phyloP scores from a whole-genome alignment of 2,888 invertebrate genomes.

The Drosophila nr. perissopoda region DNA sequence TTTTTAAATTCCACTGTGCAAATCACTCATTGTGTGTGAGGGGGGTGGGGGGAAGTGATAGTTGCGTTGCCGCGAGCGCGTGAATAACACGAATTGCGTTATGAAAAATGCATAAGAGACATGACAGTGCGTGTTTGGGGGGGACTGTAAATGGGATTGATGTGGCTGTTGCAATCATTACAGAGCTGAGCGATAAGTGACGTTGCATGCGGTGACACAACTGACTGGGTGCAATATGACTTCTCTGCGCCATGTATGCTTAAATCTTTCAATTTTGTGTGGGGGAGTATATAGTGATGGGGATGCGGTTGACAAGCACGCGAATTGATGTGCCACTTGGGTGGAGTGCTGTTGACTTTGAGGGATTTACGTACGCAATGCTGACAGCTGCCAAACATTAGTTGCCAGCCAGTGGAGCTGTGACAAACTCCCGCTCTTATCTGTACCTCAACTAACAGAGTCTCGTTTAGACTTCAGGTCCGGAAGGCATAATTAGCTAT shows the following conservation, averaged over 20 bases:
- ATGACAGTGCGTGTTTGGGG: constrained; percentile 22
- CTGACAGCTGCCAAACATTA: constrained; percentile 75
- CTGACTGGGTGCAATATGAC: constrained; percentile 78
- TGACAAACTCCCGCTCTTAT: constrained; percentile 2
- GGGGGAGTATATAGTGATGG: neutral
- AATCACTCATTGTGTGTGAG: constrained; percentile 1
- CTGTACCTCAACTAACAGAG: constrained; percentile 23
- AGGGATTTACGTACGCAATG: constrained; percentile 71
- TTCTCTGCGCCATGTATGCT: constrained; percentile 40
- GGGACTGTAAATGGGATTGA: constrained; percentile 7
- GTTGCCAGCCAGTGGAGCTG: constrained; percentile 41
- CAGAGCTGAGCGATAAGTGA: constrained; percentile 79
- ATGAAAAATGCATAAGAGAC: constrained; percentile 58
- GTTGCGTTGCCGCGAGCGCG: constrained; percentile 29
- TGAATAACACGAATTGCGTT: constrained; percentile 60
- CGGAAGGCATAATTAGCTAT: constrained; percentile 68
- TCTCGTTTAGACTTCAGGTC: constrained; percentile 31
- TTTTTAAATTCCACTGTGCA: constrained; percentile 33
- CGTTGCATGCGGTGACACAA: constrained; percentile 76
- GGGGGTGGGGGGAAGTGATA: constrained; percentile 4
- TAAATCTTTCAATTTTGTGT: constrained; percentile 32
- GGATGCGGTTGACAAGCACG: constrained; percentile 61
- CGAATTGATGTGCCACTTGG: constrained; percentile 80
- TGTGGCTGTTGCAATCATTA: constrained; percentile 70
- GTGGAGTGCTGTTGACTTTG: constrained; percentile 74